Conservation (phyloP, 2,888 invertebrate genomes). For the Cantharis flavilabris region DNA sequence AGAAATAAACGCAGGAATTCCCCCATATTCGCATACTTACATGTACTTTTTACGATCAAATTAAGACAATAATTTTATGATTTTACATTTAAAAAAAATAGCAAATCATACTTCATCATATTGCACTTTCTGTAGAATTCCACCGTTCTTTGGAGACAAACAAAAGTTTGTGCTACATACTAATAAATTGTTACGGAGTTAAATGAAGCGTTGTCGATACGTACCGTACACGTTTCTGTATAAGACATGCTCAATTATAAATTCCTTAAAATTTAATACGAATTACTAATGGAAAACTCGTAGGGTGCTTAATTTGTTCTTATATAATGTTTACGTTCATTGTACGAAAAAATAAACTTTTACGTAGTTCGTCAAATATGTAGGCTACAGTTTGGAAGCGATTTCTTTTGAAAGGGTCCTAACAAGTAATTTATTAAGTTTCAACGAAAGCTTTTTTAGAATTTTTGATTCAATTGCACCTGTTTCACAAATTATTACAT, state of each 20-base stretch:
- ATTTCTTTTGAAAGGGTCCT: not conserved
- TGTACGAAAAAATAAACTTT: not conserved
- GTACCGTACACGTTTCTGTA: not conserved
- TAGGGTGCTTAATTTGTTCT: not conserved
- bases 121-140: not conserved
- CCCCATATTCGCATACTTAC: constrained; percentile 30
- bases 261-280: not conserved
- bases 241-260: not conserved
- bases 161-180: not conserved
- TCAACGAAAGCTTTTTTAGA: not conserved
- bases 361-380: not conserved
- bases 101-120: not conserved
- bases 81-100: not conserved
- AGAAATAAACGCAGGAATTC: constrained; percentile 27
- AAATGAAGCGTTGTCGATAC: not conserved
- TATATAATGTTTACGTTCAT: not conserved
- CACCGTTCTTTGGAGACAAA: not conserved
- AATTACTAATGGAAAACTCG: not conserved
- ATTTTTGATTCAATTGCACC: not conserved
- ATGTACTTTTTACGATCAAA: constrained; percentile 11
- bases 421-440: not conserved
- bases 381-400: not conserved
- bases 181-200: not conserved
- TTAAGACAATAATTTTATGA: not conserved
- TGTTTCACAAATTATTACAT: not conserved